These are phyloP conservation scores for Drosophila lowei DNA, from an alignment of 1,140 invertebrate species.

Conservation along the genomic window DNA sequence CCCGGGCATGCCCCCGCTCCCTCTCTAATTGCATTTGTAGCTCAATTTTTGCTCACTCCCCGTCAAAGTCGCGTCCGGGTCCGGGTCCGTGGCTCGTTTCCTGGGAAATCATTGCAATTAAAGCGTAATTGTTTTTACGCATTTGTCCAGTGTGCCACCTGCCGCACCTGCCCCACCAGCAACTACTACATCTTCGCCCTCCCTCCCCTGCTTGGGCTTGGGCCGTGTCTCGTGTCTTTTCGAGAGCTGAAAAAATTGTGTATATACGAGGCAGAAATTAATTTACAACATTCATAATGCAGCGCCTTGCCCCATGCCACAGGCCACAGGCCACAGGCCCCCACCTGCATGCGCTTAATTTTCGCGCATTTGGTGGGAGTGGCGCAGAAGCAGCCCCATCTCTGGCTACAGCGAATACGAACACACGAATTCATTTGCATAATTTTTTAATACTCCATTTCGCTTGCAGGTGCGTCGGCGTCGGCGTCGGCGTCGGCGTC, in stretches of 20 bases:
- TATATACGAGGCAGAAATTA: conserved; percentile 48
- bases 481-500: conserved; percentile 45
- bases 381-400: conserved; percentile 26
- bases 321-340: not conserved
- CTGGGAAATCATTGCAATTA: conserved; percentile 77
- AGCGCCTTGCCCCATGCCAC: conserved; percentile 11
- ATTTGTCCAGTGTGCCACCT: conserved; percentile 56
- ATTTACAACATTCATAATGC: conserved; percentile 78
- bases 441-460: conserved; percentile 81
- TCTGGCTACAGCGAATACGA: conserved; percentile 49
- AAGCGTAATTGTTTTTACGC: conserved; percentile 76
- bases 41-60: conserved; percentile 34
- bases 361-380: conserved; percentile 59
- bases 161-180: not conserved
- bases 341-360: conserved; percentile 62
- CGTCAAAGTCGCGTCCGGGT: no score
- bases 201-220: conserved; percentile 19
- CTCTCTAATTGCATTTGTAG: conserved; percentile 11
- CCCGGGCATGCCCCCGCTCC: not conserved
- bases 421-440: conserved; percentile 78
- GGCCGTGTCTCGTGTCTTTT: conserved; percentile 59
- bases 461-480: conserved; percentile 65
- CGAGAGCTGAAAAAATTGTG: conserved; percentile 28
- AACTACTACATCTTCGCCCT: not conserved
- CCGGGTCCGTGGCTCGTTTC: conserved; percentile 23